Conservation (phyloP, 2,888 invertebrate genomes). For the Mellilla xanthometata region DNA sequence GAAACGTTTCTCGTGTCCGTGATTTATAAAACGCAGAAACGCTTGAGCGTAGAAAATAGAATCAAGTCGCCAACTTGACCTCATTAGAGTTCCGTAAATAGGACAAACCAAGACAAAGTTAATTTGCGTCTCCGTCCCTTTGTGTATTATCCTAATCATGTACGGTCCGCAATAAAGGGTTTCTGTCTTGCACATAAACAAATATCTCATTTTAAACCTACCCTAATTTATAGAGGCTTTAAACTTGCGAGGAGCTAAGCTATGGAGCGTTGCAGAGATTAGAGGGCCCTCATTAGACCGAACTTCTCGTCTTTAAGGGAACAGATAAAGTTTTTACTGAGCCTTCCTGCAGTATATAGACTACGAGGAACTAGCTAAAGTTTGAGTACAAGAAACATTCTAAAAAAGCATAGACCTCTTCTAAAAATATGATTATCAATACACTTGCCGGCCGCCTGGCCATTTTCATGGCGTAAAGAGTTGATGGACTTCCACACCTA, state of each 20-base stretch:
- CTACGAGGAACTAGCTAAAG: constrained; percentile 4
- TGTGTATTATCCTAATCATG: constrained; percentile 32
- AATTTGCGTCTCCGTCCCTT: constrained; percentile 31
- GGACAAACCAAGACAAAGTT: constrained; percentile 27
- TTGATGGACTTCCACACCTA: too few relatives aligned
- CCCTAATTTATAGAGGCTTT: constrained; percentile 42
- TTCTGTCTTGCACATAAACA: constrained; percentile 29
- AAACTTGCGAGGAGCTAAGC: constrained; percentile 33
- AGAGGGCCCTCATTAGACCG: constrained; percentile 36
- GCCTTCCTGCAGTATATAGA: background rate
- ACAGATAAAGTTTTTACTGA: constrained; percentile 28
- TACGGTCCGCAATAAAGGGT: constrained; percentile 30
- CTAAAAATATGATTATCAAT: too few relatives aligned
- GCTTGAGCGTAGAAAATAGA: background rate
- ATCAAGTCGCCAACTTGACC: constrained; percentile 10
- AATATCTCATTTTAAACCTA: constrained; percentile 37
- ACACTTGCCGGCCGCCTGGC: too few relatives aligned
- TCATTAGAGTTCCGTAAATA: constrained; percentile 14
- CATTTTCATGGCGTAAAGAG: too few relatives aligned
- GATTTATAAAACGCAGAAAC: constrained; percentile 1
- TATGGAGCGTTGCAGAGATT: constrained; percentile 39
- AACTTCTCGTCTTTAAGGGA: constrained; percentile 21
- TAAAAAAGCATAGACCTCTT: too few relatives aligned
- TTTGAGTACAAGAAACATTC: too few relatives aligned
- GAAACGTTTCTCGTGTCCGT: constrained; percentile 19